Conservation (phyloP, 1,140 invertebrate genomes). For the Drosophila melanica region DNA sequence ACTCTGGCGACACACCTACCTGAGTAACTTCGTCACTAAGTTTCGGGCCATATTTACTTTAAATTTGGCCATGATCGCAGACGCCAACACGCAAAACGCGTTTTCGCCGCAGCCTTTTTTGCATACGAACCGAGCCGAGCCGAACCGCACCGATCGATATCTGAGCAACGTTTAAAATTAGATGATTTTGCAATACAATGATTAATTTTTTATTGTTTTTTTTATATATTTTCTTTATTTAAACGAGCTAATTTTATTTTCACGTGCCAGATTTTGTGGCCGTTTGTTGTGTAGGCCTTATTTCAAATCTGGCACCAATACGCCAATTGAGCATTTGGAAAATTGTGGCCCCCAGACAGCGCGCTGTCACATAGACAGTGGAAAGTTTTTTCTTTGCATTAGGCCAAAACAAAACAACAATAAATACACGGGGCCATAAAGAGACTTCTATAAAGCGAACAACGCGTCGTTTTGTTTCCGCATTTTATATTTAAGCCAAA, state of each 20-base stretch:
- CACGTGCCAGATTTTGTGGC: conserved; percentile 22
- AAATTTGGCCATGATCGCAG: conserved; percentile 77
- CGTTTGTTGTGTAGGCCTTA: conserved; percentile 42
- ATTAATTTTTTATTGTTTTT: conserved; percentile 58
- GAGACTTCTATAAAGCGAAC: conserved; percentile 14
- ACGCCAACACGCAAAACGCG: conserved; percentile 43
- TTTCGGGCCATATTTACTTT: conserved; percentile 34
- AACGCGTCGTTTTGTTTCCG: conserved; percentile 40
- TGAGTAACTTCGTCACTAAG: conserved; percentile 37
- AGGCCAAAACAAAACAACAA: conserved; percentile 42
- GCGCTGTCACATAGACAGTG: conserved; percentile 26
- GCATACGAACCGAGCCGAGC: conserved; percentile 1
- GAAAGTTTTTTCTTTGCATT: conserved; percentile 44
- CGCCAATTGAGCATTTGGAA: conserved; percentile 52
- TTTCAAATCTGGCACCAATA: conserved; percentile 70
- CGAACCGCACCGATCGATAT: conserved; percentile 14
- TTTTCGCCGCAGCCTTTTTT: conserved; percentile 28
- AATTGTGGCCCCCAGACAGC: conserved; percentile 28
- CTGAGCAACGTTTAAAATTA: conserved; percentile 58
- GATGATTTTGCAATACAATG: conserved; percentile 74
- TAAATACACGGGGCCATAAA: conserved; percentile 46
- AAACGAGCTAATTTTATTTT: conserved; percentile 5
- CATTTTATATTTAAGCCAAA: conserved; percentile 32
- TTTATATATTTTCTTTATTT: not conserved
- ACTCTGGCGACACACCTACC: conserved; percentile 58